Evolutionary conservation across 2,888 invertebrate species (phyloP), one percentile per base, ranked within the genome.

Genomic region (Gastracanthus pulcherrimus): DNA sequence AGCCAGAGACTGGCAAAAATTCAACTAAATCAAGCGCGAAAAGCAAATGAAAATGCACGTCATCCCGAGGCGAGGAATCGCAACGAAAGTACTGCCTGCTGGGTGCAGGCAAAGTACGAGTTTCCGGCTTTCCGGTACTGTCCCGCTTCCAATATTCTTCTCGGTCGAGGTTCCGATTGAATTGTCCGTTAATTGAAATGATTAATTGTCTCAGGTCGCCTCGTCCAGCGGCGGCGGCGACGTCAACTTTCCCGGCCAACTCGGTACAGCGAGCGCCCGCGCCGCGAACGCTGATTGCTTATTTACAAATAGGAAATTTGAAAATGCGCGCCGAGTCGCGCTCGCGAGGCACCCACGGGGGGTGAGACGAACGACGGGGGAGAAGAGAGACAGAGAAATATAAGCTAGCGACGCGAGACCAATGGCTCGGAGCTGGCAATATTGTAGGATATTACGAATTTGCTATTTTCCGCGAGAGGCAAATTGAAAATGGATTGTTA

Each of bases 261-360:
- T 5, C 23, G 31, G n/a, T n/a, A n/a, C n/a, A 6, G 69, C 26
- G 34, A 13, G 34, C n/a, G 29, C n/a, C 5, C 78, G 34, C 36
- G 48, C 13, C 55, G 64, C 64, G 19, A 29, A 13, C 64, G 67
- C 87, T 91, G 91, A 91, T 91, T 91, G 91, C 91, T 91, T 91
- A 91, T 91, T 91, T 91, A 90, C 91, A 91, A 91, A 91, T 91
- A 91, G 91, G 91, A 91, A 91, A 91, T 91, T 90, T 89, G 91
- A 91, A 91, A 91, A 91, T 91, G 91, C 88, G 88, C 89, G 84
- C 77, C 85, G 84, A 34, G 26, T 29, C 58, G 60, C 51, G 67
- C 58, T 62, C 64, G 23, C 34, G 31, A 11, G 36, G 55, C 6
- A 29, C 41, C 16, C 19, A 9, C 36, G 62, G n/a, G 31, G 58